Conservation (phyloP, 2,797 vertebrate species). For the Centropyge bicolor region DNA sequence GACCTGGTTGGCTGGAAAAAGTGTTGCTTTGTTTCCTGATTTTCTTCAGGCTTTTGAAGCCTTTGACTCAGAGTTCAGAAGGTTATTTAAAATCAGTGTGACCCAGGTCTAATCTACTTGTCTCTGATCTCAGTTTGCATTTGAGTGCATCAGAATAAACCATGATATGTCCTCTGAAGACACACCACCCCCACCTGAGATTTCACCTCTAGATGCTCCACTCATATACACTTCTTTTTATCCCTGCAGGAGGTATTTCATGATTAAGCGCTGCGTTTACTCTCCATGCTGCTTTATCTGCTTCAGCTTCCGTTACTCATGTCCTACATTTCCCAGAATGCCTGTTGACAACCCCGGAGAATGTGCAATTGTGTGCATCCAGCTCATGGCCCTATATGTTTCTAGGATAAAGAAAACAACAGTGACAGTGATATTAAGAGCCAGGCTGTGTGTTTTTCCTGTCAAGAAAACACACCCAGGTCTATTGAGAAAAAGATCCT, state of each 20-base stretch:
- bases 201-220: not conserved
- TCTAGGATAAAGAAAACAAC: slow-evolving; percentile 21
- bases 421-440: slow-evolving; percentile 9
- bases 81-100: slow-evolving; percentile 3
- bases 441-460: slow-evolving; percentile 1
- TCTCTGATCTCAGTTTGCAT: not conserved
- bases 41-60: slow-evolving; percentile 20
- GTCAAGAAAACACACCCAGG: not conserved
- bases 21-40: slow-evolving; percentile 14
- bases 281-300: not conserved
- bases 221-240: not conserved
- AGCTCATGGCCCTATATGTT: slow-evolving; percentile 16
- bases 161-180: not conserved
- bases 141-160: slow-evolving; percentile 7
- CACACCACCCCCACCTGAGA: not conserved
- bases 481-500: not conserved
- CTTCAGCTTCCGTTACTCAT: slow-evolving; percentile 12
- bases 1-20: slow-evolving; percentile 28
- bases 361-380: slow-evolving; percentile 2
- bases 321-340: slow-evolving; percentile 51
- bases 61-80: not conserved
- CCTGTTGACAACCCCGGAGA: slow-evolving; percentile 21
- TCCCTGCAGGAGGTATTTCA: slow-evolving; percentile 6
- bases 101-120: not conserved
- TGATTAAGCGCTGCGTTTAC: slow-evolving; percentile 2